phyloP scores from a whole-genome alignment of 2,797 vertebrate species.

The Karalla daura region DNA sequence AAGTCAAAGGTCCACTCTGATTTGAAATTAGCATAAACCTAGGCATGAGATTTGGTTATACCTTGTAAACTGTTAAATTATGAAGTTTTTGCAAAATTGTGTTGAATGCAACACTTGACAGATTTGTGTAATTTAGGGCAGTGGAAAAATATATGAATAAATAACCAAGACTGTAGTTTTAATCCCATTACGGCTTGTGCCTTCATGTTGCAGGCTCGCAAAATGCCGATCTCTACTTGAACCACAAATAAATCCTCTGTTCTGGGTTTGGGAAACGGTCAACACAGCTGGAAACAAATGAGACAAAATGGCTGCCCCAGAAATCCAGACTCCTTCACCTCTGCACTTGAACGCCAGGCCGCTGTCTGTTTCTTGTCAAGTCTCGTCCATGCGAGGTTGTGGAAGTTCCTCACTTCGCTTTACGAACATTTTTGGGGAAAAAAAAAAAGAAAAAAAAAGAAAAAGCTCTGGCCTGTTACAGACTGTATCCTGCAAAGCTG shows the following conservation, averaged over 20 bases:
- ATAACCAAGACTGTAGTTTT: too few relatives aligned
- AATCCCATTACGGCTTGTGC: constrained; percentile 1
- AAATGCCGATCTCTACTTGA: background rate
- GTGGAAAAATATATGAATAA: too few relatives aligned
- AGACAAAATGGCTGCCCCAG: constrained; percentile 3
- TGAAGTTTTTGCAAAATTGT: too few relatives aligned
- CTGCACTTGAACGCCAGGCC: constrained; percentile 3
- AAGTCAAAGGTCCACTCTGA: too few relatives aligned
- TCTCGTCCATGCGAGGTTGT: constrained; percentile 10
- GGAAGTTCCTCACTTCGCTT: constrained; percentile 24
- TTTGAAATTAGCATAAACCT: too few relatives aligned
- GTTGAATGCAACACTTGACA: too few relatives aligned
- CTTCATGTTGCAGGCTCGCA: constrained; percentile 9
- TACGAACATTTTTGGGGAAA: constrained; percentile 10
- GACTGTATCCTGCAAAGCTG: constrained; percentile 6
- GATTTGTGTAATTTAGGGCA: too few relatives aligned
- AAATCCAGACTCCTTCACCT: constrained; percentile 10
- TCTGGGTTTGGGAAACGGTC: constrained; percentile 23
- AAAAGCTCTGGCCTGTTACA: background rate
- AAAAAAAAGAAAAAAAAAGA: too few relatives aligned
- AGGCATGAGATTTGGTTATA: too few relatives aligned
- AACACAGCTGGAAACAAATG: constrained; percentile 9
- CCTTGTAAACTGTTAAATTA: too few relatives aligned
- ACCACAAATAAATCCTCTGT: background rate
- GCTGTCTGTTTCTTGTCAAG: constrained; percentile 31